Evolutionary conservation across 2,113 vertebrate species (phyloP).

Genomic region (Symphodus melops): DNA sequence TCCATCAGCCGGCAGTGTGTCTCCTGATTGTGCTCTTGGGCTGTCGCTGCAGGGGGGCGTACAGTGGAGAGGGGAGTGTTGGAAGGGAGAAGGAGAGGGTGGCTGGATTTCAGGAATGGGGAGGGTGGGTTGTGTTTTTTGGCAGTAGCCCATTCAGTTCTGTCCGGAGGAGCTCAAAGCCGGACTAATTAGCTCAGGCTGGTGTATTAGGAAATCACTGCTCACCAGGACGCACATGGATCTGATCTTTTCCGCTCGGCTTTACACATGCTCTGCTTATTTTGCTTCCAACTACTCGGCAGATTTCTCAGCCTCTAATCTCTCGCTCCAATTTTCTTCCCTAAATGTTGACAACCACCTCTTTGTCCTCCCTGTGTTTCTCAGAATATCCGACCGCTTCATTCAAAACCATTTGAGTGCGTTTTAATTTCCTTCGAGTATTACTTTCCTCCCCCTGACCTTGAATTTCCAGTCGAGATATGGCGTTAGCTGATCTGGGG

Average conservation of each 20-base stretch:
- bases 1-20: constrained; percentile 88
- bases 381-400: constrained; percentile 50
- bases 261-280: constrained; percentile 31
- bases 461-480: constrained; percentile 65
- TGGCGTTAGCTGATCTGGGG: constrained; percentile 64
- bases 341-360: constrained; percentile 47
- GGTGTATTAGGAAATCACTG: constrained; percentile 55
- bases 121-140: constrained; percentile 51
- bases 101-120: constrained; percentile 66
- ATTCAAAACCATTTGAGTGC: constrained; percentile 55
- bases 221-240: constrained; percentile 42
- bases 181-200: constrained; percentile 78
- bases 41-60: constrained; percentile 82
- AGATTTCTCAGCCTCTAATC: constrained; percentile 58
- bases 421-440: constrained; percentile 59
- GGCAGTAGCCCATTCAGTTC: constrained; percentile 63
- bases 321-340: constrained; percentile 42
- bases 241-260: constrained; percentile 33
- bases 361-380: constrained; percentile 59
- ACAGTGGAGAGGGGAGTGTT: constrained; percentile 58
- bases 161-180: constrained; percentile 66
- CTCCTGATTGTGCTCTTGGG: constrained; percentile 88
- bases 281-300: constrained; percentile 19
- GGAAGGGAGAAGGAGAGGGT: constrained; percentile 32
- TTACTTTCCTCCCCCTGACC: constrained; percentile 64